phyloP scores from a whole-genome alignment of 2,113 vertebrate species.

The Mirounga angustirostris region DNA sequence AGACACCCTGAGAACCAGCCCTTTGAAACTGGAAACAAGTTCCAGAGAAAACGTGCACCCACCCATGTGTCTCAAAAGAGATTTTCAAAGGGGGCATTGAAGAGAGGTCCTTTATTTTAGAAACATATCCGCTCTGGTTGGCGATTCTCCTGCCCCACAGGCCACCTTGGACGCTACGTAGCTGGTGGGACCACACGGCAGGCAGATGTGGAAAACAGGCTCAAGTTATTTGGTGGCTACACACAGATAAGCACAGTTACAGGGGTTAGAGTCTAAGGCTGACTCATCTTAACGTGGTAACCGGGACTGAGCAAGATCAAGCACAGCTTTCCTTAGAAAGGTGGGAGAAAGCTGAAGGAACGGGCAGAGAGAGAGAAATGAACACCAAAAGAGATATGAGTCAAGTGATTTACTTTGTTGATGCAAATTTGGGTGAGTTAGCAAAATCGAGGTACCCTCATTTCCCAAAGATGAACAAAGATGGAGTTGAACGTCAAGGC shows the following conservation, averaged over 20 bases:
- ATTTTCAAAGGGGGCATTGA: neutral
- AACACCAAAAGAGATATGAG: neutral
- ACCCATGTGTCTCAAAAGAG: neutral
- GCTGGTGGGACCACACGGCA: neutral
- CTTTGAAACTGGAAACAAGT: neutral
- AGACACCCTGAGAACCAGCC: neutral
- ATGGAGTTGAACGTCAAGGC: neutral
- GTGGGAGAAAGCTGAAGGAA: neutral
- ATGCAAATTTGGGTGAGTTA: neutral
- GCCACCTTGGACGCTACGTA: neutral
- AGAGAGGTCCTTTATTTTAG: neutral
- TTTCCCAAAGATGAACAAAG: neutral
- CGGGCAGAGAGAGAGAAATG: rapidly evolving
- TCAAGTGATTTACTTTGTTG: neutral
- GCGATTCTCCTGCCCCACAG: neutral
- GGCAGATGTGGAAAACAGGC: neutral
- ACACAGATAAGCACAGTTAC: neutral
- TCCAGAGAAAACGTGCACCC: neutral
- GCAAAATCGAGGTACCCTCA: neutral
- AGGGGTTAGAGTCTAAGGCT: neutral
- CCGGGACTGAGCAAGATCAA: neutral
- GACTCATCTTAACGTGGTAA: neutral
- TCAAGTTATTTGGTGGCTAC: neutral
- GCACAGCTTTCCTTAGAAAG: neutral
- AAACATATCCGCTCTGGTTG: neutral